Percentiles rank a stretch among this genome's conserved stretches.
These are phyloP conservation scores for Tenthredo notha DNA, from an alignment of 2,888 invertebrate genomes.

Conservation along the genomic window DNA sequence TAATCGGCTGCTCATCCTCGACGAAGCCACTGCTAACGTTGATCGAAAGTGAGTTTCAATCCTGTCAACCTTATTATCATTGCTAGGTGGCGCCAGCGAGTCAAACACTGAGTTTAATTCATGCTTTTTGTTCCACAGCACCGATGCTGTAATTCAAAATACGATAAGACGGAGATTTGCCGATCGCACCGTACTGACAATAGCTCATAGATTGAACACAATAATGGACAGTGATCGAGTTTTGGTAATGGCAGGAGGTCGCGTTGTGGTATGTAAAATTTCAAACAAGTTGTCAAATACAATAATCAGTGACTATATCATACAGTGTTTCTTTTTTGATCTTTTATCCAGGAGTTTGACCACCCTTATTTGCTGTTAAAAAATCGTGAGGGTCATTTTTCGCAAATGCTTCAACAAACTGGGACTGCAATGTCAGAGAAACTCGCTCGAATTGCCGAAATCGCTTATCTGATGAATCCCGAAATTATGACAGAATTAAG, in stretches of 20 bases:
- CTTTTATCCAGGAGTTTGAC: slow-evolving; percentile 82
- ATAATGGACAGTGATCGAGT: slow-evolving; percentile 96
- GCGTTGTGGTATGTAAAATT: slow-evolving; percentile 77
- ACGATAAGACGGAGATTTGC: slow-evolving; percentile 81
- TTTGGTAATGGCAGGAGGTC: slow-evolving; percentile 91
- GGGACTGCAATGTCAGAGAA: slow-evolving; percentile 81
- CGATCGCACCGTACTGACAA: slow-evolving; percentile 82
- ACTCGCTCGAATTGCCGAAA: slow-evolving; percentile 78
- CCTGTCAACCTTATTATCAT: no score
- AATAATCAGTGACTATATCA: neutral
- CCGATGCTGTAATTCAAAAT: slow-evolving; percentile 82
- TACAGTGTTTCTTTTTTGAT: neutral
- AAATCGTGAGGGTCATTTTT: slow-evolving; percentile 82
- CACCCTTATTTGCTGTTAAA: slow-evolving; percentile 84
- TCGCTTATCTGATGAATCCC: slow-evolving; percentile 63
- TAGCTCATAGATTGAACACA: slow-evolving; percentile 94
- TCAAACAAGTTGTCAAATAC: no score
- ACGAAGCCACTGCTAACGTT: slow-evolving; percentile 87
- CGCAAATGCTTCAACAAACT: slow-evolving; percentile 87
- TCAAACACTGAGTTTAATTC: no score
- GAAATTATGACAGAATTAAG: neutral
- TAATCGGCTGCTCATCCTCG: slow-evolving; percentile 84
- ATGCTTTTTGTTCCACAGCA: slow-evolving; percentile 69
- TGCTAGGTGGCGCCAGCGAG: no score
- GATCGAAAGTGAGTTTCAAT: slow-evolving; percentile 82